Base-by-base conservation (phyloP, 2,888 invertebrate genomes). In the Cantharis rustica region DNA sequence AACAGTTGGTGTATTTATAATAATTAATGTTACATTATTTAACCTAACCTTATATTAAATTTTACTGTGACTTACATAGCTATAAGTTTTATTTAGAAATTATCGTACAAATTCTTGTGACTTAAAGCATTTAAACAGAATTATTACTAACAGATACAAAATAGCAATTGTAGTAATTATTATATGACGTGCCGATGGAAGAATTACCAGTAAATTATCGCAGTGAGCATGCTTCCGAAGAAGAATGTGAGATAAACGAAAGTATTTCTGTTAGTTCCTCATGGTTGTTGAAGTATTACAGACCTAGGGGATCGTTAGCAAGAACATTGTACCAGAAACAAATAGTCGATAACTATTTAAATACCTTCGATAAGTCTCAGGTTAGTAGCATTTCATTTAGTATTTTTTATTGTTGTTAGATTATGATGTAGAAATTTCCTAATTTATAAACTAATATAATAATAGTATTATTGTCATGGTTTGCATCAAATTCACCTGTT, bases 251-350 rank as follows among this genome's bases (percentile, higher is more conserved):
- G 10, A 31, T 23, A 7, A 70, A 72, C 16, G n/a, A 16, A 11
- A 61, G 23, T 11, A 16, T 27, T 20, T 15, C 75, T 2, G 72
- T 73, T 20, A 66, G n/a, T 66, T 66, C 64, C 11, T 64, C 75
- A 23, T 78, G 68, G 73, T 10, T 79, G 70, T 73, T 81, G 74
- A 78, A 77, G 16, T 87, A 89, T 69, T 93, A 92, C 86, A 89
- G 93, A 80, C 94, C 94, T 69, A 90, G 94, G 84, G 93, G 94
- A 81, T 92, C 93, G 71, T 88, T 95, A 79, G 94, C 95, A 71
- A 89, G 94, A 84, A 91, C 93, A 68, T 87, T 95, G 71, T 94
- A 93, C 89, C 92, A 94, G 83, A 94, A 94, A 86, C 93, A 93
- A 83, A 88, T 91, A 80, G 92, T 92, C 84, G 95, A 95, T 87